phyloP scores from a whole-genome alignment of 2,888 invertebrate genomes.

The Melanostoma mellinum region DNA sequence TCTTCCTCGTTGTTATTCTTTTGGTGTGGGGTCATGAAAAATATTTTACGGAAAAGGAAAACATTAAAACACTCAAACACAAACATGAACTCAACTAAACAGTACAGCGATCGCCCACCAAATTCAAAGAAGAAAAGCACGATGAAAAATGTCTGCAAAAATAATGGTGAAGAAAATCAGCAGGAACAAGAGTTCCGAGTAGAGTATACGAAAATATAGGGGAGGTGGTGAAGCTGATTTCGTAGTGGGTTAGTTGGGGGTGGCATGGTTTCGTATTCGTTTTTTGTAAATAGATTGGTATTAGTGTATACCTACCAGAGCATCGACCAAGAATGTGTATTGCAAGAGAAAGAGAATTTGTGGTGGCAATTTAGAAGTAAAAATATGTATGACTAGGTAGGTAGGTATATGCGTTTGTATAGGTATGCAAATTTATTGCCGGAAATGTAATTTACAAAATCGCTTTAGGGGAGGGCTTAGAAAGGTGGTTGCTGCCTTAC shows the following conservation, averaged over 20 bases:
- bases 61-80: conserved; percentile 38
- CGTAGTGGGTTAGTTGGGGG: conserved; percentile 47
- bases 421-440: conserved; percentile 82
- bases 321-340: conserved; percentile 18
- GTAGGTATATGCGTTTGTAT: conserved; percentile 74
- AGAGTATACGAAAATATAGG: background rate
- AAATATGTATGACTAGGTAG: conserved; percentile 40
- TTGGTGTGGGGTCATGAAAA: conserved; percentile 67
- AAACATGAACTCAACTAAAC: conserved; percentile 23
- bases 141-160: conserved; percentile 71
- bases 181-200: conserved; percentile 28
- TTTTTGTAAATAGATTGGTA: conserved; percentile 11
- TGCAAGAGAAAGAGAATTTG: conserved; percentile 54
- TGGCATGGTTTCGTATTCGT: conserved; percentile 27
- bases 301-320: conserved; percentile 5
- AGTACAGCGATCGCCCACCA: conserved; percentile 12
- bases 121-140: conserved; percentile 34
- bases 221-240: background rate
- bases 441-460: conserved; percentile 82
- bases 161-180: conserved; percentile 68
- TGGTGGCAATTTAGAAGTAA: conserved; percentile 80
- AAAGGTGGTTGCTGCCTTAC: conserved; percentile 52
- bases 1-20: conserved; percentile 27
- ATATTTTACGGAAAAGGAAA: conserved; percentile 64
- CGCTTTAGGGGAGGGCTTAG: conserved; percentile 78